Base-by-base conservation (phyloP, 1,140 invertebrate species). In the Pseudoatta argentina region DNA sequence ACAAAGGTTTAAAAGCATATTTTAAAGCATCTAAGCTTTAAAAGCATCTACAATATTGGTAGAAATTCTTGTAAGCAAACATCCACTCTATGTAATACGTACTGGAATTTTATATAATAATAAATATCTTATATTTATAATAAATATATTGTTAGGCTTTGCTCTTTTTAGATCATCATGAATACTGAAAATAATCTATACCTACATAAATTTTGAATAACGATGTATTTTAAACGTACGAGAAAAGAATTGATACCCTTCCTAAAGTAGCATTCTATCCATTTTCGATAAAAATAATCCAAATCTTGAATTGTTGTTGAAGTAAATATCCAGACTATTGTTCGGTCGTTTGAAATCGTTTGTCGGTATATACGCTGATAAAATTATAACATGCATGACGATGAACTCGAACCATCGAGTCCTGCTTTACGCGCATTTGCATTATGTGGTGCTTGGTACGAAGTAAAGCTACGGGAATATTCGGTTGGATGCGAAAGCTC, bases 391-490 rank as follows among this genome's bases (percentile, higher is more conserved):
- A 63, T 51, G 24, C 44, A 59, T 48, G 61, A 82, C 39, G 67
- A 72, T 59, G 53, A 72, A 82, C 67, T 73, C 67, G 67, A 83
- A 39, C 51, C 39, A 63, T 83, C 67, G 69, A 83, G 55, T 61
- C 57, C 67, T 59, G 51, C 67, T 82, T 48, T 72, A 82, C 14
- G 79, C 39, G 69, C 27, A 73, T 73, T 83, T 61, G 79, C 39
- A 61, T 83, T 83, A 73, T 73, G 57, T 34, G 24, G 7, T 48
- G 67, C 67, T 72, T 59, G 53, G 53, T 44, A 39, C 39, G 67
- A 73, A 83, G 71, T 83, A 83, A 83, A 73, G 53, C 69, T 69
- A n/a, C 53, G 66, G 34, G 67, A 73, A 73, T 73, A 63, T 82
- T 73, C 18, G 34, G 16, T 48, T 66, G 66, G 66, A 82, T 24